Evolutionary conservation across 2,797 vertebrate genomes (phyloP).

Genomic region (Rousettus madagascariensis): DNA sequence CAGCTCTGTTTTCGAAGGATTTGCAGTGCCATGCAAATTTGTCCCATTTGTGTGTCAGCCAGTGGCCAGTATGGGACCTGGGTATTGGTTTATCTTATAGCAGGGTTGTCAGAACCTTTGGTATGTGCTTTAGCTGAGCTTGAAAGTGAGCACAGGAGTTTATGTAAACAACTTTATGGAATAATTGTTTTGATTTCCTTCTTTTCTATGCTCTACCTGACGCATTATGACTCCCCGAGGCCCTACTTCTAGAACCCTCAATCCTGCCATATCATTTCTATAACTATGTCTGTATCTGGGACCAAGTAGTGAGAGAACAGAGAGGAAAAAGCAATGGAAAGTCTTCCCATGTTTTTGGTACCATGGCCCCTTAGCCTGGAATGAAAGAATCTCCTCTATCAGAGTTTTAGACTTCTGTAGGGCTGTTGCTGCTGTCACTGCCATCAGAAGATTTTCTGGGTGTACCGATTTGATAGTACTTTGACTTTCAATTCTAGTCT

Average conservation of each 20-base stretch:
- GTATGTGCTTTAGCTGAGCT: background rate
- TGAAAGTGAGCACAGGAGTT: background rate
- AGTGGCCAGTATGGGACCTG: background rate
- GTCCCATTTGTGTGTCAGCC: background rate
- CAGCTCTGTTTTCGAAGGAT: background rate
- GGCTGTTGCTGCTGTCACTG: background rate
- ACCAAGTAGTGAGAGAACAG: background rate
- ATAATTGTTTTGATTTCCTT: background rate
- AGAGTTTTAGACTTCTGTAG: background rate
- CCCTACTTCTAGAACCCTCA: background rate
- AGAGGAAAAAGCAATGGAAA: background rate
- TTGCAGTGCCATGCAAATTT: background rate
- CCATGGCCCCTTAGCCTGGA: background rate
- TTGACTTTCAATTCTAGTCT: background rate
- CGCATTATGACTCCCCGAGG: background rate
- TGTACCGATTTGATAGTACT: background rate
- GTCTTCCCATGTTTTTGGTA: background rate
- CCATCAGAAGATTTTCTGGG: background rate
- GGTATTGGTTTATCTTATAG: background rate
- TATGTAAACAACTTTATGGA: background rate
- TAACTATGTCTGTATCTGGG: background rate
- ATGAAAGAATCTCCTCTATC: background rate
- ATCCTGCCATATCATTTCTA: background rate
- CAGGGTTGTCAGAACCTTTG: background rate
- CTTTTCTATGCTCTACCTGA: background rate